Percentiles rank a stretch among this genome's conserved stretches.
Evolutionary conservation across 2,888 invertebrate genomes (phyloP).

Genomic region (Torymus aiolomorphi): DNA sequence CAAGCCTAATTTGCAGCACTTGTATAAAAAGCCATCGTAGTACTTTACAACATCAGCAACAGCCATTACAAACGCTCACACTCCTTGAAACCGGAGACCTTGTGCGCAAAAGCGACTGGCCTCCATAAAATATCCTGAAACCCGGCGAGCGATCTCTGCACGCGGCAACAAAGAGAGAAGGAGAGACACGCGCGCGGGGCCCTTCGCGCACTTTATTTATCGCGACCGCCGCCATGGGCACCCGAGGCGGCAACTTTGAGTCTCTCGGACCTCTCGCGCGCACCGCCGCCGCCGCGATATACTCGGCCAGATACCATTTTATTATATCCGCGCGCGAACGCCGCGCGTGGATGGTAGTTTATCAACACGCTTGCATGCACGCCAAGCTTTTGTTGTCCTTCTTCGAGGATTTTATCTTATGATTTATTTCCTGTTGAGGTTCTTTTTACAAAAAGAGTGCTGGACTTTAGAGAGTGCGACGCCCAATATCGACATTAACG

Average conservation of each 20-base stretch:
- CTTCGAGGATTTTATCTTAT: slow-evolving; percentile 22
- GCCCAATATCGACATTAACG: slow-evolving; percentile 55
- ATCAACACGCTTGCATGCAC: slow-evolving; percentile 64
- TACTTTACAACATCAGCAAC: neutral
- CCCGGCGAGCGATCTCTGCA: neutral
- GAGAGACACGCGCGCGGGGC: slow-evolving; percentile 13
- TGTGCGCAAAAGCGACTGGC: slow-evolving; percentile 17
- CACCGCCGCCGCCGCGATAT: slow-evolving; percentile 66
- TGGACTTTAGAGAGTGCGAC: neutral
- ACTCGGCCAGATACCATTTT: slow-evolving; percentile 71
- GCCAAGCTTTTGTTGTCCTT: slow-evolving; percentile 24
- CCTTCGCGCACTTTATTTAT: slow-evolving; percentile 67
- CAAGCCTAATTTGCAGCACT: slow-evolving; percentile 1
- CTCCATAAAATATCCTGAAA: slow-evolving; percentile 7
- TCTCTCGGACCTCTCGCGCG: slow-evolving; percentile 41
- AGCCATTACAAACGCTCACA: slow-evolving; percentile 3
- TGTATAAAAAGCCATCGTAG: slow-evolving; percentile 24
- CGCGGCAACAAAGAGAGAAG: slow-evolving; percentile 9
- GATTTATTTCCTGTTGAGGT: slow-evolving; percentile 48
- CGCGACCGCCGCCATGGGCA: slow-evolving; percentile 69
- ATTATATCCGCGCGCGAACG: slow-evolving; percentile 67
- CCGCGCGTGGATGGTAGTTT: slow-evolving; percentile 65
- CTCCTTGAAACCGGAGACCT: slow-evolving; percentile 42
- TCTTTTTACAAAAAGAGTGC: slow-evolving; percentile 5
- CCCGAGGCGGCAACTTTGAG: slow-evolving; percentile 61